These are phyloP conservation scores for Cardiocondyla obscurior DNA, from an alignment of 1,140 invertebrate genomes.

Conservation along the genomic window DNA sequence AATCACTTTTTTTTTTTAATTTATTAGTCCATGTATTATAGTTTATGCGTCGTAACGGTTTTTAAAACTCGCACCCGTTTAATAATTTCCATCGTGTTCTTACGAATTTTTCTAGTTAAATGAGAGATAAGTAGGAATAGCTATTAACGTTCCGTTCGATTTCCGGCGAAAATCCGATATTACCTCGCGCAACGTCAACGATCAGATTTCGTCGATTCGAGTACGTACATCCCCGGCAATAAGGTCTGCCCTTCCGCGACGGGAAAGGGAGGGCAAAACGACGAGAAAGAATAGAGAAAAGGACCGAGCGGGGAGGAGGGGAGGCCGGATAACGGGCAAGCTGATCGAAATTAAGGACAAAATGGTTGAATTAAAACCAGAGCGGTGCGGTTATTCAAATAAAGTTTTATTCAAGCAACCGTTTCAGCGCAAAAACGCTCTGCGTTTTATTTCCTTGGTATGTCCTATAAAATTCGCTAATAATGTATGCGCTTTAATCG, in stretches of 20 bases:
- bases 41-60: not conserved
- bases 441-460: conserved; percentile 50
- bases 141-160: conserved; percentile 28
- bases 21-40: not conserved
- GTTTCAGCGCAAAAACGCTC: conserved; percentile 43
- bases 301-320: not conserved
- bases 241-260: conserved; percentile 34
- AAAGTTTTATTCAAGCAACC: conserved; percentile 57
- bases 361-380: conserved; percentile 52
- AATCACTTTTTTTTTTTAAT: no score
- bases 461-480: conserved; percentile 56
- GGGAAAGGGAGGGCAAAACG: conserved; percentile 41
- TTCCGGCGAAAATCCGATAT: conserved; percentile 32
- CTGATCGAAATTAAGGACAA: conserved; percentile 58
- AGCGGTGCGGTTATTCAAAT: conserved; percentile 53
- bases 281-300: conserved; percentile 52
- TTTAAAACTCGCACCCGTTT: not conserved
- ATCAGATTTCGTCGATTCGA: conserved; percentile 50
- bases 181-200: conserved; percentile 22
- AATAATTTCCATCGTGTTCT: not conserved
- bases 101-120: not conserved
- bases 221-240: conserved; percentile 44
- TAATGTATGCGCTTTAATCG: conserved; percentile 56
- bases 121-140: not conserved
- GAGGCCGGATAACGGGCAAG: conserved; percentile 49